Evolutionary conservation across 2,113 vertebrate genomes (phyloP).

Genomic region (Malurus cyaneus): DNA sequence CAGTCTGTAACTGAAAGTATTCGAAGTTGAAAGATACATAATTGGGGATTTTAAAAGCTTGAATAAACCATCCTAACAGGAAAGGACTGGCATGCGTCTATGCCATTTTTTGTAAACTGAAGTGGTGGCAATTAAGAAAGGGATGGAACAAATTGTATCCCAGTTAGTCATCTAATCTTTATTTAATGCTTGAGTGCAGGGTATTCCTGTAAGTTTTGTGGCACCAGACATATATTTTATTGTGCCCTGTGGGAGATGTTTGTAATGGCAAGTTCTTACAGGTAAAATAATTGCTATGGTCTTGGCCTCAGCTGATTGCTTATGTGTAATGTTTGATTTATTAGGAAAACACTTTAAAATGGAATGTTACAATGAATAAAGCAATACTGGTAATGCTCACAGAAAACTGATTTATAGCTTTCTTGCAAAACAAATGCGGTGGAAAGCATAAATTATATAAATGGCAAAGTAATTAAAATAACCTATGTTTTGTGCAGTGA

Average conservation of each 20-base stretch:
- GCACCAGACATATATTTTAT: constrained; percentile 25
- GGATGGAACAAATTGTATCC: neutral
- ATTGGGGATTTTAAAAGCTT: neutral
- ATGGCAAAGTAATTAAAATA: constrained; percentile 8
- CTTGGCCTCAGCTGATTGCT: constrained; percentile 3
- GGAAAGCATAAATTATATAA: constrained; percentile 8
- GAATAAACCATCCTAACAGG: neutral
- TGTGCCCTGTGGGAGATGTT: constrained; percentile 30
- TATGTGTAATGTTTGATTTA: constrained; percentile 32
- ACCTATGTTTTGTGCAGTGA: neutral
- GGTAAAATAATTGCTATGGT: constrained; percentile 26
- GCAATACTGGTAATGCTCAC: neutral
- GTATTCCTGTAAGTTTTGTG: constrained; percentile 21
- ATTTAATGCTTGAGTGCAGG: constrained; percentile 12
- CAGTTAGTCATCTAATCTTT: constrained; percentile 7
- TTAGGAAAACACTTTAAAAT: constrained; percentile 27
- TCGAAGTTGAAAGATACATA: neutral
- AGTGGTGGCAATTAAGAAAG: neutral
- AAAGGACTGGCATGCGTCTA: neutral
- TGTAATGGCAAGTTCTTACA: constrained; percentile 7
- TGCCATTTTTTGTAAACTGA: neutral
- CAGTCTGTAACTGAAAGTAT: neutral
- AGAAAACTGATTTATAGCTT: constrained; percentile 6
- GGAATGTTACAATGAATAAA: constrained; percentile 1
- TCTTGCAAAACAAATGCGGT: neutral